A percentile compares a stretch with the other conserved stretches of the same genome.
phyloP scores from a whole-genome alignment of 2,113 vertebrate genomes.

The Uropsilus gracilis region DNA sequence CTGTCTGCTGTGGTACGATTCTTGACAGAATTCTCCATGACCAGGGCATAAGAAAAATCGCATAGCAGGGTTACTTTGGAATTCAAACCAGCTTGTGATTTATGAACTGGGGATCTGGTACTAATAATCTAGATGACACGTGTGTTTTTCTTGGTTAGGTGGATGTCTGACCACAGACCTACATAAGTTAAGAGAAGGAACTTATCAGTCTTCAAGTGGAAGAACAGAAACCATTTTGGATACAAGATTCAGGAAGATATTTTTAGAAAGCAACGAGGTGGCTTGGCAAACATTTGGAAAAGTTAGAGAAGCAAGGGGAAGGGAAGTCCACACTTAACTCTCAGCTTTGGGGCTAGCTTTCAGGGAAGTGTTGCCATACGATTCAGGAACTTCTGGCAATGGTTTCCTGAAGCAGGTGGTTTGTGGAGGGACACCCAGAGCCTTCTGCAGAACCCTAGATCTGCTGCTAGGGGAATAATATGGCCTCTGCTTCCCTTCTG shows the following conservation, averaged over 20 bases:
- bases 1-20: neutral
- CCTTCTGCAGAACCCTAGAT: neutral
- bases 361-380: neutral
- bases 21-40: conserved; percentile 4
- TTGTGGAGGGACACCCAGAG: neutral
- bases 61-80: neutral
- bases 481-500: neutral
- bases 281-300: conserved; percentile 15
- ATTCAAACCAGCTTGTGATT: neutral
- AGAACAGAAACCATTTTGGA: neutral
- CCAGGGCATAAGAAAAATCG: neutral
- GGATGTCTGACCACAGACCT: neutral
- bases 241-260: neutral
- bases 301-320: neutral
- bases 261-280: neutral
- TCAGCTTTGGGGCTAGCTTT: conserved; percentile 15
- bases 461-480: neutral
- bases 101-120: neutral
- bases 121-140: neutral
- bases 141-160: neutral
- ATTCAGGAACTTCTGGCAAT: neutral
- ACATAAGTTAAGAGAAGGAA: neutral
- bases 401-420: neutral
- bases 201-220: neutral
- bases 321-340: neutral